A percentile compares a stretch with the other conserved stretches of the same genome.
Conservation (phyloP, 2,113 vertebrate species). For the Pleuronectes platessa region DNA sequence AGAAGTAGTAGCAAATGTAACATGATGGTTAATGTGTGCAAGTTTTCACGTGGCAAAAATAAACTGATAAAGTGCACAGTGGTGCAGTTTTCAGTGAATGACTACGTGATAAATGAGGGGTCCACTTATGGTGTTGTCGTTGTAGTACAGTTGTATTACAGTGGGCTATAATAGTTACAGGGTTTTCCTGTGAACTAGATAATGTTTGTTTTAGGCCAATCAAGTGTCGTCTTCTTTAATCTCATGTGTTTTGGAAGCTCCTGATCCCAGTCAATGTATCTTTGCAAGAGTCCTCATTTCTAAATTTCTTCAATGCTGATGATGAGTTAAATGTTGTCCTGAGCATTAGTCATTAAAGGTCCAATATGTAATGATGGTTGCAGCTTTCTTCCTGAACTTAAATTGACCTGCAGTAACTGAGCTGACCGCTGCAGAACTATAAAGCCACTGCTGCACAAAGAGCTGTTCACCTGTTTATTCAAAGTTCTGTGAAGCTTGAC, state of each 20-base stretch:
- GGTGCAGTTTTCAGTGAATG: neutral
- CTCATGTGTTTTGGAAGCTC: neutral
- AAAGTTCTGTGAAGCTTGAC: too few species aligned
- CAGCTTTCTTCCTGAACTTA: too few species aligned
- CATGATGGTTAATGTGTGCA: neutral
- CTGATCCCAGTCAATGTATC: neutral
- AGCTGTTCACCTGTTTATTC: too few species aligned
- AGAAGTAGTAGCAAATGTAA: neutral
- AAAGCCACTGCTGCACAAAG: neutral
- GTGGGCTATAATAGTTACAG: neutral
- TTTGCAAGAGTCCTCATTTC: neutral
- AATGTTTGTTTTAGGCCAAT: too few species aligned
- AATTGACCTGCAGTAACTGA: too few species aligned
- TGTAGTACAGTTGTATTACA: neutral
- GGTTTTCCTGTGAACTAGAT: neutral
- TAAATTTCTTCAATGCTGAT: neutral
- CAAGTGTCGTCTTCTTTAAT: neutral
- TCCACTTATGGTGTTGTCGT: neutral
- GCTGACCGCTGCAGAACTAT: too few species aligned
- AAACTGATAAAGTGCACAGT: neutral
- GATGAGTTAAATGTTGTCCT: neutral
- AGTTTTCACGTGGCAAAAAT: neutral
- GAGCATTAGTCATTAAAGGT: neutral
- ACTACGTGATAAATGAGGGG: neutral
- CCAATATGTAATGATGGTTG: too few species aligned